A percentile compares a stretch with the other conserved stretches of the same genome.
Evolutionary conservation across 1,140 invertebrate genomes (phyloP).

Genomic region (Drosophila jambulina): DNA sequence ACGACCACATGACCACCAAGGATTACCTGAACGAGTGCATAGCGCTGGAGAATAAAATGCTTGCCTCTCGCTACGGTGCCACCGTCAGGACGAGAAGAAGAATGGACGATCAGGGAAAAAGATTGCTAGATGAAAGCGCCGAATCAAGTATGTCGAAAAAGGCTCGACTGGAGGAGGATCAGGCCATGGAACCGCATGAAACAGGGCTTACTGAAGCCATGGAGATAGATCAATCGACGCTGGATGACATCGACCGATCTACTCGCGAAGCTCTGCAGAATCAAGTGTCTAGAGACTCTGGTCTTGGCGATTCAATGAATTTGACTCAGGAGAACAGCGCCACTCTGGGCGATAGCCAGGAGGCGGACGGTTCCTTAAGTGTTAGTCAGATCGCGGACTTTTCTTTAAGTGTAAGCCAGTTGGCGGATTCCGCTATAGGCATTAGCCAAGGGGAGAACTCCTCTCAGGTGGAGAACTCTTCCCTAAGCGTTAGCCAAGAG

Average conservation of each 20-base stretch:
- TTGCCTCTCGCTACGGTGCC: slow-evolving; percentile 65
- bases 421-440: slow-evolving; percentile 8
- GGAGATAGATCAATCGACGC: neutral
- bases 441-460: slow-evolving; percentile 14
- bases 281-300: slow-evolving; percentile 41
- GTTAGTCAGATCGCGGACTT: slow-evolving; percentile 7
- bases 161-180: neutral
- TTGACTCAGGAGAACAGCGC: neutral
- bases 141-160: slow-evolving; percentile 8
- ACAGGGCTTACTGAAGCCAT: neutral
- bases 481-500: slow-evolving; percentile 9
- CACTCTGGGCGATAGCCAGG: slow-evolving; percentile 12
- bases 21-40: slow-evolving; percentile 72
- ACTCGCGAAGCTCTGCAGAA: neutral
- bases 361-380: slow-evolving; percentile 1
- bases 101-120: slow-evolving; percentile 14
- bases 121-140: neutral
- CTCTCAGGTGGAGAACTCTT: slow-evolving; percentile 5
- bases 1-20: slow-evolving; percentile 54
- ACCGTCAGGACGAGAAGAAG: slow-evolving; percentile 13
- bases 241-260: neutral
- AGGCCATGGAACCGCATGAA: neutral
- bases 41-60: slow-evolving; percentile 72
- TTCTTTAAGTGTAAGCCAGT: neutral
- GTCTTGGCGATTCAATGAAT: slow-evolving; percentile 26